These are phyloP conservation scores for Anoncus sp. DNA, from an alignment of 2,888 invertebrate species.

Conservation along the genomic window DNA sequence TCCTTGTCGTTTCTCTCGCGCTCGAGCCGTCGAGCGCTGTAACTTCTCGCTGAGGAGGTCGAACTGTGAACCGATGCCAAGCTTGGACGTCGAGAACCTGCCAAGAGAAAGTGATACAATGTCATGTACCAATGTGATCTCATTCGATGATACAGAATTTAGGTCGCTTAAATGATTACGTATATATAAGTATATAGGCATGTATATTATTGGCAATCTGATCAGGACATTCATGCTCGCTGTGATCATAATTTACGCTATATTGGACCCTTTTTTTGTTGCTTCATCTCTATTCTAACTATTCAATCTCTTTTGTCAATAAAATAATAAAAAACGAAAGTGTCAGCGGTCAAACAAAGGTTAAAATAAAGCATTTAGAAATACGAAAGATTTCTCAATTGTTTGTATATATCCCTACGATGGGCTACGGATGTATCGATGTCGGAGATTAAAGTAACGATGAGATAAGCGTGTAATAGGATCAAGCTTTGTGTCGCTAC, in stretches of 20 bases:
- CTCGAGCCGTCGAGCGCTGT: constrained; percentile 92
- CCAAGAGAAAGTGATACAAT: constrained; percentile 45
- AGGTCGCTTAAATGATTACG: background rate
- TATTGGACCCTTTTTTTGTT: constrained; percentile 21
- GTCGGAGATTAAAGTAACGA: constrained; percentile 26
- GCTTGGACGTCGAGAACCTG: constrained; percentile 95
- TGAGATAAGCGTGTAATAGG: constrained; percentile 49
- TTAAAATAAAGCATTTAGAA: constrained; percentile 8
- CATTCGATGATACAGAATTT: background rate
- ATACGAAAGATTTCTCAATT: constrained; percentile 8
- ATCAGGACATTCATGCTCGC: constrained; percentile 53
- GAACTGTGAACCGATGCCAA: constrained; percentile 94
- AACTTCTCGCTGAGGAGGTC: constrained; percentile 92
- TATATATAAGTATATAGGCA: constrained; percentile 19
- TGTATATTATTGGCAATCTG: constrained; percentile 30
- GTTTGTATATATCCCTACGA: constrained; percentile 26
- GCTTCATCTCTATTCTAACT: constrained; percentile 40
- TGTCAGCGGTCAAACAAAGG: constrained; percentile 15
- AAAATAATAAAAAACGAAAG: constrained; percentile 16
- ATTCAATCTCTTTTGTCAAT: constrained; percentile 36
- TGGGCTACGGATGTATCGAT: constrained; percentile 23
- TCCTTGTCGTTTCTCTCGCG: constrained; percentile 93
- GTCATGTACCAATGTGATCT: constrained; percentile 23
- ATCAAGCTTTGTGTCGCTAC: constrained; percentile 46
- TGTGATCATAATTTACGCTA: constrained; percentile 25